Base-by-base conservation (phyloP, 2,797 vertebrate species). In the Rhinella marina region DNA sequence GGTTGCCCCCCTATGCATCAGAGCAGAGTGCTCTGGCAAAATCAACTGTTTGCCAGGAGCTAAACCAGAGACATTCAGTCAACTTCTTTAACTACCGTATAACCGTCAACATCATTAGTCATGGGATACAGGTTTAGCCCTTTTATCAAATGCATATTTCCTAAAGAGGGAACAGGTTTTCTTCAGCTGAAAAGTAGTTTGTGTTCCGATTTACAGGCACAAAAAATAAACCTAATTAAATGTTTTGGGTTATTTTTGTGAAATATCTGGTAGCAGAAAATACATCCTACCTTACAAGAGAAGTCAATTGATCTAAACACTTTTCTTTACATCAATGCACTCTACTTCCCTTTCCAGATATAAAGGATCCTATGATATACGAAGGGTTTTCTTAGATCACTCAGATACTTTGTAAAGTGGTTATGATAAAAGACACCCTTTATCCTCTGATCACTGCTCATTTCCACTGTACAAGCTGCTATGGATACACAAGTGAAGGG, bases 301-400 rank as follows among this genome's bases (percentile, higher is more conserved):
- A 77, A 77, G 23, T 7, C 16, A 77, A 54, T 77, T 77, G 75
- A 77, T 54, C 48, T 52, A 77, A 77, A 54, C 12, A 54, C 54
- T n/a, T 77, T 77, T 77, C 54, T 54, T 54, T 77, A 77, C 48
- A 76, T 76, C 73, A 77, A 77, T 54, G 75, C 54, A 0, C 75
- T 61, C 27, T 21, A 29, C 56, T 59, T 21, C 57, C 25, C 50
- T 59, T 80, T 14, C 54, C 73, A 77, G 73, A 77, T 50, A 77
- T 77, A 77, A 41, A 32, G 78, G 27, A 80, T 80, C 56, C 54
- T 59, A 59, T 59, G 25, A 80, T 61, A 80, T 77, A 77, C 23
- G n/a, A 77, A 54, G 75, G 75, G 54, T 59, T 80, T 80, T 80
- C 27, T 32, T 80, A 80, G 56, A 59, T 80, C 78, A 80, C 56